Conservation (phyloP, 2,113 vertebrate species). For the Oreochromis spilurus region DNA sequence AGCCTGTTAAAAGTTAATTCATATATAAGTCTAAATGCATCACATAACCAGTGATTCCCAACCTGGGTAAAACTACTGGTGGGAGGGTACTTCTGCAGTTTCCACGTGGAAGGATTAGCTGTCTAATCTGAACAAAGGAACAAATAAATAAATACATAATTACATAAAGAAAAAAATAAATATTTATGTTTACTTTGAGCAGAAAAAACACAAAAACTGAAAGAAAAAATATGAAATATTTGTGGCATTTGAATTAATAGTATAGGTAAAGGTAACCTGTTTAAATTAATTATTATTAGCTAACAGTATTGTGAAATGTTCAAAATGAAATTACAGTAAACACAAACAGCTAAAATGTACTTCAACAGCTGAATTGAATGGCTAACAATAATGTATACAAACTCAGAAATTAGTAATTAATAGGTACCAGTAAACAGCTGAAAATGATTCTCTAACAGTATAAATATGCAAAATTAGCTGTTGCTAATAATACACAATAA, state of each 20-base stretch:
- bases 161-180: background rate
- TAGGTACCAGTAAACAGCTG: background rate
- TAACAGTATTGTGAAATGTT: background rate
- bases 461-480: background rate
- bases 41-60: background rate
- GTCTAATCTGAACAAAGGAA: background rate
- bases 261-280: background rate
- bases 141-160: background rate
- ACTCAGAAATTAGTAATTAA: background rate
- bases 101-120: background rate
- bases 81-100: background rate
- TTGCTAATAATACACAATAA: background rate
- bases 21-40: background rate
- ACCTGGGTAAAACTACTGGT: background rate
- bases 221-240: background rate
- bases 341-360: background rate
- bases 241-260: background rate
- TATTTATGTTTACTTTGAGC: background rate
- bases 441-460: background rate
- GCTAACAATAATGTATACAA: background rate
- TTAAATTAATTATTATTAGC: background rate
- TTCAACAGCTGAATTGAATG: background rate
- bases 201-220: background rate
- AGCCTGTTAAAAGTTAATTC: background rate
- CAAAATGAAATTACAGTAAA: background rate